A percentile compares a stretch with the other conserved stretches of the same genome.
phyloP scores from a whole-genome alignment of 1,140 invertebrate genomes.

The Popillia japonica region DNA sequence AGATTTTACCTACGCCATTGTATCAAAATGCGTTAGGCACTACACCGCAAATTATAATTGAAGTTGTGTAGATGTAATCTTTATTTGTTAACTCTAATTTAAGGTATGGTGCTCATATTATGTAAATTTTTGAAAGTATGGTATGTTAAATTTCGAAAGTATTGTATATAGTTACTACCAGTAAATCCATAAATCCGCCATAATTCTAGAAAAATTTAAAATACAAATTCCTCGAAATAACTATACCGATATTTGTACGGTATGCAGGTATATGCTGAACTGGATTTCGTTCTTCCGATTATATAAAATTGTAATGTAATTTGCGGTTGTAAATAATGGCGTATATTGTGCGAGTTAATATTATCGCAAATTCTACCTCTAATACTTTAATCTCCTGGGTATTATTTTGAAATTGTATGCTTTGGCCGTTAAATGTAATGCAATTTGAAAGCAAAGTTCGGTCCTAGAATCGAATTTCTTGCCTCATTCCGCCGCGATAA shows the following conservation, averaged over 20 bases:
- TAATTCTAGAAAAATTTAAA: not conserved
- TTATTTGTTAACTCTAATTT: no score
- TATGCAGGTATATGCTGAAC: not conserved
- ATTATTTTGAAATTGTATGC: not conserved
- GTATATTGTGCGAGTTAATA: no score
- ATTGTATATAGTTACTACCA: not conserved
- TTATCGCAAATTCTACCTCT: no score
- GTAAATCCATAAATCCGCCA: not conserved
- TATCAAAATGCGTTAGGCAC: no score
- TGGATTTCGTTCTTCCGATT: not conserved
- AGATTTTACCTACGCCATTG: no score
- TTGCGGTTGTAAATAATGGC: not conserved
- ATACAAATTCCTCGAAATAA: not conserved
- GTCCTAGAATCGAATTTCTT: no score
- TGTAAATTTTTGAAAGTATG: constrained; percentile 8
- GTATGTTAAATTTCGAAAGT: not conserved
- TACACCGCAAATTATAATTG: no score
- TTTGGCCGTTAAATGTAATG: no score
- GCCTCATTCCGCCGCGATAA: no score
- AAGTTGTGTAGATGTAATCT: no score
- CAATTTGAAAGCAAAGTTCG: no score
- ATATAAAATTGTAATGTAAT: not conserved
- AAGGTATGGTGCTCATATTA: not conserved
- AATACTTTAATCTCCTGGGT: not conserved
- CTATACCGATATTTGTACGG: no score